phyloP scores from a whole-genome alignment of 2,888 invertebrate species.

The Polyommatus icarus region DNA sequence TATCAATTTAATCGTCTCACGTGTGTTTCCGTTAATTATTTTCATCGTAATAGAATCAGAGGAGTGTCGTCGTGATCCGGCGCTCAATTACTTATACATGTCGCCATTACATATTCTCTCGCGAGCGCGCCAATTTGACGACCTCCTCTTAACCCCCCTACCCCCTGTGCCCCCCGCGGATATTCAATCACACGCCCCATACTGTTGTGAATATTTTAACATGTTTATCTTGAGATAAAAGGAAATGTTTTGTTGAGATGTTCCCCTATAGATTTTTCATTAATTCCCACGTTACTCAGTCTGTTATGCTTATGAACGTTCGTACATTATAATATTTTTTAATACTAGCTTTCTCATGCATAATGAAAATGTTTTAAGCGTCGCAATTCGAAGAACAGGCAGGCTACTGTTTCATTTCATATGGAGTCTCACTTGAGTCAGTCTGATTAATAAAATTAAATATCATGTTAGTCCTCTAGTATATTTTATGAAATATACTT shows the following conservation, averaged over 20 bases:
- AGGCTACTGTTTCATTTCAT: neutral
- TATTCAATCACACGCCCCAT: slow-evolving; percentile 19
- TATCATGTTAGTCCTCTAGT: too few species aligned
- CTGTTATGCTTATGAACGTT: neutral
- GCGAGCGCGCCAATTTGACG: slow-evolving; percentile 24
- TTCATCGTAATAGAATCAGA: slow-evolving; percentile 5
- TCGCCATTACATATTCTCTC: slow-evolving; percentile 24
- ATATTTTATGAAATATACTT: too few species aligned
- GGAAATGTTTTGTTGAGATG: slow-evolving; percentile 7
- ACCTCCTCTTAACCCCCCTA: neutral
- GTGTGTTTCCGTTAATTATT: slow-evolving; percentile 18
- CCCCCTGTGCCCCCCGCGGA: neutral
- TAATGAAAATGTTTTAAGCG: neutral
- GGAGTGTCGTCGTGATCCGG: slow-evolving; percentile 6
- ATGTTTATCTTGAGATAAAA: slow-evolving; percentile 8
- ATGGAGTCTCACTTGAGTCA: neutral
- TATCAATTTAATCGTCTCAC: neutral
- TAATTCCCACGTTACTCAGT: neutral
- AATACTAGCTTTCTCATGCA: neutral
- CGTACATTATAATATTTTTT: neutral
- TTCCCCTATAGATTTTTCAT: neutral
- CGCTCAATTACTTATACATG: slow-evolving; percentile 19
- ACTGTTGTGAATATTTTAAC: slow-evolving; percentile 19
- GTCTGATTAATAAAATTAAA: neutral
- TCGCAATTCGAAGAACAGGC: neutral